Percentiles rank a stretch among this genome's conserved stretches.
phyloP scores from a whole-genome alignment of 2,888 invertebrate genomes.

The Campoplex capitator region DNA sequence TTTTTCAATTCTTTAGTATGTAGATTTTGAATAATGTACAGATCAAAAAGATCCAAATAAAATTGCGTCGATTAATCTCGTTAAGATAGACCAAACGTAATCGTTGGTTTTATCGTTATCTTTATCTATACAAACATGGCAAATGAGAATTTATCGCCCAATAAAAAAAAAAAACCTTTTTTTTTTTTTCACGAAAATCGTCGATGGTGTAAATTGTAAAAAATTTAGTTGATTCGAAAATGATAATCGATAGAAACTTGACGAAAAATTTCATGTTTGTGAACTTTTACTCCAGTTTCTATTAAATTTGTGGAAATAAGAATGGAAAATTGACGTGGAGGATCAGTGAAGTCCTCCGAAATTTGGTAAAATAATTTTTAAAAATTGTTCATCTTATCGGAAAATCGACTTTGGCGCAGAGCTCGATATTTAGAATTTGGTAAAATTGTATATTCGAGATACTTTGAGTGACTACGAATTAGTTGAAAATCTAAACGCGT shows the following conservation, averaged over 20 bases:
- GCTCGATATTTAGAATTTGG: not conserved
- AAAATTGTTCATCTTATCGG: not conserved
- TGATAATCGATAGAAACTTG: not conserved
- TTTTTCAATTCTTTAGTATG: not conserved
- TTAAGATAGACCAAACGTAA: not conserved
- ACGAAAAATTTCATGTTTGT: not conserved
- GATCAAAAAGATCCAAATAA: not conserved
- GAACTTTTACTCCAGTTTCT: not conserved
- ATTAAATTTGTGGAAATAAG: not conserved
- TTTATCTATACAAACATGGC: no score
- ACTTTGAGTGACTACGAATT: constrained; percentile 12
- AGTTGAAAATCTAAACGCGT: constrained; percentile 56
- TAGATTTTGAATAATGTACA: constrained; percentile 6
- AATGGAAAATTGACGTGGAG: not conserved
- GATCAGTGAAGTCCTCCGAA: not conserved
- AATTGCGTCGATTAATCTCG: not conserved
- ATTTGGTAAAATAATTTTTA: not conserved
- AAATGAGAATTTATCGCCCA: no score
- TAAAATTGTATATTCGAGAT: not conserved
- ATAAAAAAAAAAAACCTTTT: no score
- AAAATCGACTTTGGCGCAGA: not conserved
- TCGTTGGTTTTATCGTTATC: not conserved
- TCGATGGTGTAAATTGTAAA: not conserved
- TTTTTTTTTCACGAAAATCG: not conserved
- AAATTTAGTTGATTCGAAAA: not conserved